phyloP scores from a whole-genome alignment of 2,888 invertebrate genomes.

The Eupeodes luniger region DNA sequence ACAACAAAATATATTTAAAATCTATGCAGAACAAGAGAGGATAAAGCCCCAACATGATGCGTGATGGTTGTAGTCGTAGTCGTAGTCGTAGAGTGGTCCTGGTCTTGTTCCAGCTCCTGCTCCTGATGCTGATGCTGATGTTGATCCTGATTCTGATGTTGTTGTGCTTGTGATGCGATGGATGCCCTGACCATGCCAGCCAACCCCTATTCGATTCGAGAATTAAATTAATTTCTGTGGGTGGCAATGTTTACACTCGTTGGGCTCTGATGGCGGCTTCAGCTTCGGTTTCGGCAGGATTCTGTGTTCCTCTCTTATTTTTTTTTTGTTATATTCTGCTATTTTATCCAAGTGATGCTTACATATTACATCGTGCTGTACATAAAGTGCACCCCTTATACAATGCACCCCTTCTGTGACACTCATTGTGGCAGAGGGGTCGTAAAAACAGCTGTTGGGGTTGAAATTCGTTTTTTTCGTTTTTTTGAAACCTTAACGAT shows the following conservation, averaged over 20 bases:
- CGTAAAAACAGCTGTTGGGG: constrained; percentile 52
- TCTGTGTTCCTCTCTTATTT: not conserved
- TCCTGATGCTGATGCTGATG: not conserved
- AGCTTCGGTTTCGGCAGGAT: not conserved
- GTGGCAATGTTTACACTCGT: constrained; percentile 66
- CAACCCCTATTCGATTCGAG: constrained; percentile 40
- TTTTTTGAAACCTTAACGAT: constrained; percentile 21
- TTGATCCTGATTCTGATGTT: not conserved
- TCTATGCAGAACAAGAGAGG: constrained; percentile 6
- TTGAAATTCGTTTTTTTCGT: constrained; percentile 7
- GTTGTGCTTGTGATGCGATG: not conserved
- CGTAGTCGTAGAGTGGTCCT: not conserved
- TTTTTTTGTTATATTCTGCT: constrained; percentile 16
- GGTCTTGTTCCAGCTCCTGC: not conserved
- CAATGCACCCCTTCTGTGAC: not conserved
- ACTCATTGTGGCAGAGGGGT: constrained; percentile 15
- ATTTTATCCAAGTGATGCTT: constrained; percentile 49
- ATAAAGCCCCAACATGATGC: constrained; percentile 39
- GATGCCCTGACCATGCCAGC: not conserved
- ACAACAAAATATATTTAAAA: constrained; percentile 19
- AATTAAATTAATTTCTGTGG: constrained; percentile 68
- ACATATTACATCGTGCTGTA: constrained; percentile 2
- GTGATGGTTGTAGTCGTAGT: not conserved
- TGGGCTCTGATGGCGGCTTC: constrained; percentile 39
- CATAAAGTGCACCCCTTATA: not conserved